Base-by-base conservation (phyloP, 2,113 vertebrate species). In the Apodemus speciosus region DNA sequence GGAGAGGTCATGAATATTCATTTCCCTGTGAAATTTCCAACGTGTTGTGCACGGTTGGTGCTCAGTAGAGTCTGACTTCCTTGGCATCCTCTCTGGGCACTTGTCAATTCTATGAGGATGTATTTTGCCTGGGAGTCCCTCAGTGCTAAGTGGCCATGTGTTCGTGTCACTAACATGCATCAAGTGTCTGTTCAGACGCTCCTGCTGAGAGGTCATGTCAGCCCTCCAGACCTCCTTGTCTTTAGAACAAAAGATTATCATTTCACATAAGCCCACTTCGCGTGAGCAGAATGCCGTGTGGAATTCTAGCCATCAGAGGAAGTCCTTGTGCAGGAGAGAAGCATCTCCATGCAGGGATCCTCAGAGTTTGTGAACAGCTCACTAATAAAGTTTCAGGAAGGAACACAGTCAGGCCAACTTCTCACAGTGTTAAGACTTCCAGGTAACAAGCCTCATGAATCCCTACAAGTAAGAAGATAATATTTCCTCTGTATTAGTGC, bases 11-110 rank as follows among this genome's bases (percentile, higher is more conserved):
- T n/a, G 62, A 43, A 43, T 88, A 43, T 85, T 87, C 58, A 32
- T 88, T 93, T 81, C 75, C 73, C 73, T 53, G 35, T 62, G 68
- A 87, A 51, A 69, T 83, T 97, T 77, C 58, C 81, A 68, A 58
- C 38, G 53, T 77, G 89, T 84, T 73, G 23, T 85, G 53, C 49
- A 73, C 16, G 72, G 76, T 9, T 73, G 66, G 68, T 62, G 27
- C 9, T 49, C 32, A 4, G 72, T 49, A 56, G 76, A 79, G 49
- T 9, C 21, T 4, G 35, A 9, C 64, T 75, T 71, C 71, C 53
- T 38, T 43, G 43, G 73, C 35, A 64, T 62, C 21, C 2, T 79
- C 64, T 58, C 35, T 58, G 46, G 69, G 35, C 66, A 27, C n/a
- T 88, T 80, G 89, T 25, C 46, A 87, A n/a, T 83, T 69, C 76